phyloP scores from a whole-genome alignment of 37 sponge, comb jelly and placozoan species.

The Haliclona indistincta region DNA sequence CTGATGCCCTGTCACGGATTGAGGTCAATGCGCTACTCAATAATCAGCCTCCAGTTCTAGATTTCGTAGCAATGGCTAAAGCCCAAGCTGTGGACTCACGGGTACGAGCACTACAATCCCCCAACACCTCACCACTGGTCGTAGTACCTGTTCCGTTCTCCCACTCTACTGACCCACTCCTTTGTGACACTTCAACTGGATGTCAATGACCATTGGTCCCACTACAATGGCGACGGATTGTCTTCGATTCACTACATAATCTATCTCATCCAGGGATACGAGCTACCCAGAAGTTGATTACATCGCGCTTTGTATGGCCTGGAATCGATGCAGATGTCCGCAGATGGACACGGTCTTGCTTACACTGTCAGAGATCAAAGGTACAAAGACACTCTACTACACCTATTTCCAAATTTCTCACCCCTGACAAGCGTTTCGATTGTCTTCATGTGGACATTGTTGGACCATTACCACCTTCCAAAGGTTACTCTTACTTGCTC shows the following conservation, averaged over 20 bases:
- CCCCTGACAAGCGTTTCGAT: conserved; percentile 47
- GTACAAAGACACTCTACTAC: conserved; percentile 37
- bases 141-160: conserved; percentile 22
- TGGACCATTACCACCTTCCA: conserved; percentile 66
- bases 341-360: conserved; percentile 50
- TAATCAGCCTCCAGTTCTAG: conserved; percentile 14
- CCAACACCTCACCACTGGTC: conserved; percentile 8
- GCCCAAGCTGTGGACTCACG: conserved; percentile 30
- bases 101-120: conserved; percentile 24
- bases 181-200: conserved; percentile 61
- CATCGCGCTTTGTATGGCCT: conserved; percentile 63
- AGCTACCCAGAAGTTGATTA: conserved; percentile 55
- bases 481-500: conserved; percentile 54
- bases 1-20: conserved; percentile 65
- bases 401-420: conserved; percentile 38
- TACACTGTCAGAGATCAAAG: conserved; percentile 57
- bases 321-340: conserved; percentile 62
- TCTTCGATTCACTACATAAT: too few relatives aligned
- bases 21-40: conserved; percentile 44
- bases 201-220: conserved; percentile 54
- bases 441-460: conserved; percentile 61
- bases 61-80: conserved; percentile 37
- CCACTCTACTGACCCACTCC: not conserved
- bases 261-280: conserved; percentile 63
- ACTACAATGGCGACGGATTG: conserved; percentile 21